Evolutionary conservation across 2,113 vertebrate species (phyloP).

Genomic region (Ceratotherium simum): DNA sequence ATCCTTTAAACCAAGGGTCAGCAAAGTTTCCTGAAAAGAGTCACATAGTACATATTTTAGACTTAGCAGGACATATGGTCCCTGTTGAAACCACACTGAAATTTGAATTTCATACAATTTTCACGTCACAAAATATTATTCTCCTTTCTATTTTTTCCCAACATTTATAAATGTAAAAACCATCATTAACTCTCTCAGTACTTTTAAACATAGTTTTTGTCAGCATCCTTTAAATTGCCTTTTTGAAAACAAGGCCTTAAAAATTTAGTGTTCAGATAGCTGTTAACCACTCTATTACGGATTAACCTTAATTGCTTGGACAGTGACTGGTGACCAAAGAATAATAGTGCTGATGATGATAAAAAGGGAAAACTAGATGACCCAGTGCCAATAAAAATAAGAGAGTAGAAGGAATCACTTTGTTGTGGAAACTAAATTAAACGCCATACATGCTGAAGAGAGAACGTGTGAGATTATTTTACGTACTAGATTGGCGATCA

Average conservation of each 20-base stretch:
- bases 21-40: background rate
- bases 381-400: background rate
- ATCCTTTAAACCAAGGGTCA: background rate
- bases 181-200: background rate
- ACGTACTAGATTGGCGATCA: background rate
- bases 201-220: background rate
- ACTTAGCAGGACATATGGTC: background rate
- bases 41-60: background rate
- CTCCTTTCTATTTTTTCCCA: background rate
- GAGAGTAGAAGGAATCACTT: background rate
- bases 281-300: background rate
- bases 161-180: background rate
- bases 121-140: background rate
- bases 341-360: background rate
- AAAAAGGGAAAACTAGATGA: background rate
- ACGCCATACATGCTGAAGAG: background rate
- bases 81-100: background rate
- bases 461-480: background rate
- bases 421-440: background rate
- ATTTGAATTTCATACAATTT: background rate
- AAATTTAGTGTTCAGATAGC: background rate
- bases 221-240: background rate
- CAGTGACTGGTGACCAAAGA: background rate
- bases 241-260: conserved; percentile 41
- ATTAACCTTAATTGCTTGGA: background rate